Percentiles rank a stretch among this genome's conserved stretches.
Conservation (phyloP, 2,113 vertebrate genomes). For the Trichomycterus rosablanca region DNA sequence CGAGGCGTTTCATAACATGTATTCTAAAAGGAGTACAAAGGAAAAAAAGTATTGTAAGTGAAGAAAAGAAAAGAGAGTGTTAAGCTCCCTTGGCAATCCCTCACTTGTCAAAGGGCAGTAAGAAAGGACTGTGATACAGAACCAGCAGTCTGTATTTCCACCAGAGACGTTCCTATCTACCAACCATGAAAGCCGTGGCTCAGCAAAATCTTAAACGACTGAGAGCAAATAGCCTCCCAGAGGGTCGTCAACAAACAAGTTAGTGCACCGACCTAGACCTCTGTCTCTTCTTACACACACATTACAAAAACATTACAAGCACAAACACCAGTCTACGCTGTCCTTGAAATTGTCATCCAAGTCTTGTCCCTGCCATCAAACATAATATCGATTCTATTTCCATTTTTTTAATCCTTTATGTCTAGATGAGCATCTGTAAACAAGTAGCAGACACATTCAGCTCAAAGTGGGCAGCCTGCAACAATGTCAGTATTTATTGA, state of each 20-base stretch:
- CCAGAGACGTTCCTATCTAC: conserved; percentile 19
- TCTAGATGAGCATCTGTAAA: conserved; percentile 37
- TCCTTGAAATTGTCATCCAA: conserved; percentile 32
- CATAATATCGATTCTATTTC: conserved; percentile 39
- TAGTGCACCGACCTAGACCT: conserved; percentile 47
- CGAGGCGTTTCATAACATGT: conserved; percentile 5
- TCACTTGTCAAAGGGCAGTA: background rate
- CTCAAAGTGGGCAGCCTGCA: conserved; percentile 25
- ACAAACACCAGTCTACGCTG: conserved; percentile 5
- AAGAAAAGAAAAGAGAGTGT: background rate
- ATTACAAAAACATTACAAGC: background rate
- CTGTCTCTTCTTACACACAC: conserved; percentile 3
- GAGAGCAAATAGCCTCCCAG: conserved; percentile 57
- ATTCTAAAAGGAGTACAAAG: conserved; percentile 8
- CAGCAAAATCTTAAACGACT: conserved; percentile 47
- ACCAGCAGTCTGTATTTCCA: conserved; percentile 28
- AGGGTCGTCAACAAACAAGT: conserved; percentile 56
- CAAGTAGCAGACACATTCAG: conserved; percentile 42
- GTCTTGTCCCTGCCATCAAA: conserved; percentile 21
- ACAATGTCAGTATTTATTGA: too few species aligned
- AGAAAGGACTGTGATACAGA: conserved; percentile 25
- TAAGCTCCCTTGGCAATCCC: conserved; percentile 7
- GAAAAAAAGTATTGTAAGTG: background rate
- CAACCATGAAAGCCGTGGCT: conserved; percentile 37
- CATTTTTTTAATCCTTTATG: conserved; percentile 21